Conservation (phyloP, 2,888 invertebrate species). For the Dolichopus griseipennis region DNA sequence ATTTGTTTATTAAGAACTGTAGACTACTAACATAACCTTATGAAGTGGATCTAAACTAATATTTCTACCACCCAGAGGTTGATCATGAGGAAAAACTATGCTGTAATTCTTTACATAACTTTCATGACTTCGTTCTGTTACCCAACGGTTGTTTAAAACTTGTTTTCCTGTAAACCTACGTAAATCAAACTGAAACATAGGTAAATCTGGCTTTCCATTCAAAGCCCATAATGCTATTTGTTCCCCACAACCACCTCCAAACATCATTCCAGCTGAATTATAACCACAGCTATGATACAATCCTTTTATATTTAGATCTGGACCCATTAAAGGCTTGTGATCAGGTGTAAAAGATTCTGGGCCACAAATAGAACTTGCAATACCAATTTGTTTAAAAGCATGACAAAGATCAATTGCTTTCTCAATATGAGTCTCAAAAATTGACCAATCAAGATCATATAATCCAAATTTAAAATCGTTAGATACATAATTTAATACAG, state of each 20-base stretch:
- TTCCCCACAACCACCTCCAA: slow-evolving; percentile 77
- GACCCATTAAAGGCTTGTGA: slow-evolving; percentile 79
- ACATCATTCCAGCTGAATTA: slow-evolving; percentile 88
- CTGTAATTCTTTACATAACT: slow-evolving; percentile 81
- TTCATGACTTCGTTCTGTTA: slow-evolving; percentile 75
- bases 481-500: slow-evolving; percentile 65
- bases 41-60: slow-evolving; percentile 59
- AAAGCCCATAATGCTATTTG: slow-evolving; percentile 80
- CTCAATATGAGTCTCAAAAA: slow-evolving; percentile 68
- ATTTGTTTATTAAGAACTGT: no score
- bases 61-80: slow-evolving; percentile 71
- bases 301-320: slow-evolving; percentile 57
- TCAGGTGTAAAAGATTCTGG: slow-evolving; percentile 90
- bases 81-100: slow-evolving; percentile 74
- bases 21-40: slow-evolving; percentile 41
- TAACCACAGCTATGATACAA: slow-evolving; percentile 80
- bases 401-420: slow-evolving; percentile 68
- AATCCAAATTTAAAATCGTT: slow-evolving; percentile 73
- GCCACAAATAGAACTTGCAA: slow-evolving; percentile 81
- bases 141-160: slow-evolving; percentile 63
- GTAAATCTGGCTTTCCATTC: slow-evolving; percentile 69
- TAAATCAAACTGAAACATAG: slow-evolving; percentile 81
- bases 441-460: slow-evolving; percentile 79
- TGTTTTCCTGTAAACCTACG: slow-evolving; percentile 71
- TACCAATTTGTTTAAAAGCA: slow-evolving; percentile 60